A percentile compares a stretch with the other conserved stretches of the same genome.
phyloP scores from a whole-genome alignment of 2,113 vertebrate genomes.

The Numida meleagris region DNA sequence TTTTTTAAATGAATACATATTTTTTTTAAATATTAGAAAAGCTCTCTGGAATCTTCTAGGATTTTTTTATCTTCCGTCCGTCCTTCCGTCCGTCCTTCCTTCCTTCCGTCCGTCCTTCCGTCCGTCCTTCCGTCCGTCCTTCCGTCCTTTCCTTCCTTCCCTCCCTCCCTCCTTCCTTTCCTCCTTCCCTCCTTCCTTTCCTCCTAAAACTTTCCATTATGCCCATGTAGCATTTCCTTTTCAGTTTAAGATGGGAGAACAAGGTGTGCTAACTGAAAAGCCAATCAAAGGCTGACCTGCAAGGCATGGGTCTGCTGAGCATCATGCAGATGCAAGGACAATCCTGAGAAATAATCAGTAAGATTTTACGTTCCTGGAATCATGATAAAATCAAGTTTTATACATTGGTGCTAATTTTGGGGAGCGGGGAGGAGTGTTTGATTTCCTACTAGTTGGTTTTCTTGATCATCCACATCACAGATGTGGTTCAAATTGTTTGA shows the following conservation, averaged over 20 bases:
- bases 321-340: background rate
- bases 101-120: background rate
- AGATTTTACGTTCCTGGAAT: background rate
- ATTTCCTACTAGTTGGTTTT: background rate
- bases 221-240: background rate
- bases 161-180: no score
- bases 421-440: background rate
- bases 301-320: background rate
- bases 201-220: background rate
- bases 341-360: background rate
- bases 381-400: background rate
- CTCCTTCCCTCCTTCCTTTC: no score
- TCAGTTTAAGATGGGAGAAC: background rate
- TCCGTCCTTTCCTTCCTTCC: background rate
- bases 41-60: background rate
- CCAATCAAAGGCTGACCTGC: background rate
- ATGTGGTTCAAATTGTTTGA: background rate
- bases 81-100: background rate
- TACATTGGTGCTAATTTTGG: background rate
- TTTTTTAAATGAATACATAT: background rate
- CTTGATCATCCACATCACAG: rapidly evolving
- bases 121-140: no score
- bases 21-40: background rate
- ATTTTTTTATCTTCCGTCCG: background rate
- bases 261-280: background rate